phyloP scores from a whole-genome alignment of 2,888 invertebrate species.

The Perizoma flavofasciatum region DNA sequence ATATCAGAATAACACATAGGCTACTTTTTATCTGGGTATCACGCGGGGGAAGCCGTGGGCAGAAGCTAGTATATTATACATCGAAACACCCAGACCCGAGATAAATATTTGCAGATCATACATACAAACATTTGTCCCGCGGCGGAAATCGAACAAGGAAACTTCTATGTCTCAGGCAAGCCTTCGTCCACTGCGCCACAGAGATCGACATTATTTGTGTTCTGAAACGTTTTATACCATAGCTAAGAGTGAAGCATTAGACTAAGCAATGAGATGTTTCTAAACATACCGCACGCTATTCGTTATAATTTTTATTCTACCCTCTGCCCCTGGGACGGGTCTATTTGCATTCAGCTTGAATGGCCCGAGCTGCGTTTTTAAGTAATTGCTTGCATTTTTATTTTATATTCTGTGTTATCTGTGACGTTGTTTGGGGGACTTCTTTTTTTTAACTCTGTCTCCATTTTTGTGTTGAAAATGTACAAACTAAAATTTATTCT shows the following conservation, averaged over 20 bases:
- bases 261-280: constrained; percentile 21
- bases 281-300: constrained; percentile 39
- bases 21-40: too few relatives aligned
- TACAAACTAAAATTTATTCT: background rate
- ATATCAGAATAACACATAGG: too few relatives aligned
- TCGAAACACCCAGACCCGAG: too few relatives aligned
- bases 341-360: constrained; percentile 67
- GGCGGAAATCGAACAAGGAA: too few relatives aligned
- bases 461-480: background rate
- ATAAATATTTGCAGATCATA: too few relatives aligned
- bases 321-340: constrained; percentile 50
- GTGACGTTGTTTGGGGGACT: constrained; percentile 3
- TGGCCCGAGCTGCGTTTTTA: constrained; percentile 63
- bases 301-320: constrained; percentile 67
- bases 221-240: background rate
- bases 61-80: too few relatives aligned
- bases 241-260: background rate
- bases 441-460: constrained; percentile 5
- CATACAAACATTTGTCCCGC: too few relatives aligned
- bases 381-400: constrained; percentile 74
- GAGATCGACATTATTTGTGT: background rate
- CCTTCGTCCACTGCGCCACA: too few relatives aligned
- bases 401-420: constrained; percentile 29
- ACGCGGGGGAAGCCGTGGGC: too few relatives aligned
- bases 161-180: too few relatives aligned